These are phyloP conservation scores for Amblyraja radiata DNA, from an alignment of 2,797 vertebrate species.

Conservation along the genomic window DNA sequence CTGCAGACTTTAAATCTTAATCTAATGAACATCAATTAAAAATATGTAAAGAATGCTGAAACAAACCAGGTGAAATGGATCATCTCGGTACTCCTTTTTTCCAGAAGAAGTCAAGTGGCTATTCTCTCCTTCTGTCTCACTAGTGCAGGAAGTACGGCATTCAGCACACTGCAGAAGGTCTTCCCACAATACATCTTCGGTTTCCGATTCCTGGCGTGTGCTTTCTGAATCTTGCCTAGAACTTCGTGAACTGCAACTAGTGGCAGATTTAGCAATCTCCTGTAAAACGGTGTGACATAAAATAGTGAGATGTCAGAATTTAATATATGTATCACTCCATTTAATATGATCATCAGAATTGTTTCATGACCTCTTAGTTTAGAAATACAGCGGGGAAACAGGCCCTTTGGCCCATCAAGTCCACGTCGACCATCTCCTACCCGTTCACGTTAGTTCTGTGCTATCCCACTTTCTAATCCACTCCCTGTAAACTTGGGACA, in stretches of 20 bases:
- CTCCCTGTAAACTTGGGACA: too few relatives aligned
- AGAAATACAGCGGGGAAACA: too few relatives aligned
- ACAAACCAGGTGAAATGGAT: conserved; percentile 91
- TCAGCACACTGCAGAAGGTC: conserved; percentile 93
- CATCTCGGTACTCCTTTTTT: conserved; percentile 92
- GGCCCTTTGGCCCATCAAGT: too few relatives aligned
- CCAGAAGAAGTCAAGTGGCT: conserved; percentile 68
- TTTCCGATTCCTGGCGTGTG: conserved; percentile 86
- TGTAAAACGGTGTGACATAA: conserved; percentile 51
- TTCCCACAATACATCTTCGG: conserved; percentile 93
- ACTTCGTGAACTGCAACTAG: conserved; percentile 89
- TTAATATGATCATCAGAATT: background rate
- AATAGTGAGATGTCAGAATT: background rate
- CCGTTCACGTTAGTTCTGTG: too few relatives aligned
- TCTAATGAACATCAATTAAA: background rate
- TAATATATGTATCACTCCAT: background rate
- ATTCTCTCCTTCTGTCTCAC: conserved; percentile 86
- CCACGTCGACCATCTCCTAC: too few relatives aligned
- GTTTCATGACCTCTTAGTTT: too few relatives aligned
- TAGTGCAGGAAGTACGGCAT: conserved; percentile 85
- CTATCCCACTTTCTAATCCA: too few relatives aligned
- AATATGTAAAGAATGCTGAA: conserved; percentile 20
- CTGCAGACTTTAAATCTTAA: background rate
- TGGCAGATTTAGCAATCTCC: conserved; percentile 84
- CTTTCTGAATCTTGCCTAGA: conserved; percentile 91